Percentiles rank a stretch among this genome's conserved stretches.
These are phyloP conservation scores for Isichthys henryi DNA, from an alignment of 2,113 vertebrate genomes.

Conservation along the genomic window DNA sequence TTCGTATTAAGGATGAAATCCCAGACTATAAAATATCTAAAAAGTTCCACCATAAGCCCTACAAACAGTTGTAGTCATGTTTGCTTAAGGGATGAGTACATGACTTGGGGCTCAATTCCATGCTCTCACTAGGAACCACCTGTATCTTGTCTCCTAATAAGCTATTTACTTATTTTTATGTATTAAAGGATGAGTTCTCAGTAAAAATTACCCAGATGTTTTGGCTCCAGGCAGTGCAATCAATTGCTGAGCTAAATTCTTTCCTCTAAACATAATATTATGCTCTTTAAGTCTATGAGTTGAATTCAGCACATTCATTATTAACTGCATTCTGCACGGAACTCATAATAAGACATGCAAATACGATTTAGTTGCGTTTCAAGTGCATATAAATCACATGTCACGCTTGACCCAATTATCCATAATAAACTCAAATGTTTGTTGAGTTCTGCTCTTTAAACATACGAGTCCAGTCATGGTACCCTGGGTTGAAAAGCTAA, in stretches of 20 bases:
- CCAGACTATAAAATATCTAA: neutral
- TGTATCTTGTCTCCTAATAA: neutral
- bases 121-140: neutral
- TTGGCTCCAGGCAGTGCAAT: neutral
- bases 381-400: neutral
- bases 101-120: neutral
- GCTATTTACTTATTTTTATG: neutral
- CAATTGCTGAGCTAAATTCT: neutral
- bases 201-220: neutral
- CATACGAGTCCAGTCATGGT: neutral
- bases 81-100: neutral
- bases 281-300: neutral
- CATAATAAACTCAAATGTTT: conserved; percentile 2
- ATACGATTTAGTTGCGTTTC: neutral
- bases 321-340: neutral
- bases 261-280: neutral
- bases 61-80: neutral
- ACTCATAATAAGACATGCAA: neutral
- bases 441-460: neutral
- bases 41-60: neutral
- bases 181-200: neutral
- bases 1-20: neutral
- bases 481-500: neutral
- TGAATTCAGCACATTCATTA: neutral
- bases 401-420: neutral